Evolutionary conservation across 1,140 invertebrate genomes (phyloP).

Genomic region (Microplitis demolitor): DNA sequence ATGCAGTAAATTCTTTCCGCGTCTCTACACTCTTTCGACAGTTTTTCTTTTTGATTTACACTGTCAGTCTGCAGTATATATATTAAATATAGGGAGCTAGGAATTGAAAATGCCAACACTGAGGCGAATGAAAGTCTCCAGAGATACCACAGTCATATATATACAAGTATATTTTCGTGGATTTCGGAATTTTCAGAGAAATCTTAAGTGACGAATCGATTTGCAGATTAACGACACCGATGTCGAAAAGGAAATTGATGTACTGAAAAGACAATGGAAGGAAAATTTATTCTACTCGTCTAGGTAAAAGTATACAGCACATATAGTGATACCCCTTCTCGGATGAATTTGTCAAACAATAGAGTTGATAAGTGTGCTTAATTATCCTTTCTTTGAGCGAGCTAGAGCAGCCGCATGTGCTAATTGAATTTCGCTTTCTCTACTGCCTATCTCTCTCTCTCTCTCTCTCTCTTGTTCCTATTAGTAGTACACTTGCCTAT

Average conservation of each 20-base stretch:
- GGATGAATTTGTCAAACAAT: conserved; percentile 2
- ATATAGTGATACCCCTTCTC: background rate
- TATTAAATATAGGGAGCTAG: background rate
- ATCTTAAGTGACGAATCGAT: conserved; percentile 1
- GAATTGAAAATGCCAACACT: background rate
- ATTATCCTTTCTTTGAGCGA: conserved; percentile 31
- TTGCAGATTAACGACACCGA: background rate
- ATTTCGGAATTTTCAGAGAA: background rate
- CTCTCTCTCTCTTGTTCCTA: conserved; percentile 1
- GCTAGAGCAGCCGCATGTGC: conserved; percentile 1
- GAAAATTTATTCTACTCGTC: background rate
- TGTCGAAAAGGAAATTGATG: background rate
- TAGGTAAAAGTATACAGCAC: background rate
- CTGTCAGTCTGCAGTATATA: background rate
- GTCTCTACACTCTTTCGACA: background rate
- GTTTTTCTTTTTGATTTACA: background rate
- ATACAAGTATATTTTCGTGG: too few relatives aligned
- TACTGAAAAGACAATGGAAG: background rate
- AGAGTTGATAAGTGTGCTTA: conserved; percentile 31
- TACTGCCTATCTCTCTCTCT: background rate
- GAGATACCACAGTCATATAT: too few relatives aligned
- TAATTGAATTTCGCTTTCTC: conserved; percentile 33
- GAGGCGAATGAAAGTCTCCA: background rate
- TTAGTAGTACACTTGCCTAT: conserved; percentile 17
- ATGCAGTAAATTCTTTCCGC: conserved; percentile 12